Base-by-base conservation (phyloP, 2,888 invertebrate species). In the Eurois occulta region DNA sequence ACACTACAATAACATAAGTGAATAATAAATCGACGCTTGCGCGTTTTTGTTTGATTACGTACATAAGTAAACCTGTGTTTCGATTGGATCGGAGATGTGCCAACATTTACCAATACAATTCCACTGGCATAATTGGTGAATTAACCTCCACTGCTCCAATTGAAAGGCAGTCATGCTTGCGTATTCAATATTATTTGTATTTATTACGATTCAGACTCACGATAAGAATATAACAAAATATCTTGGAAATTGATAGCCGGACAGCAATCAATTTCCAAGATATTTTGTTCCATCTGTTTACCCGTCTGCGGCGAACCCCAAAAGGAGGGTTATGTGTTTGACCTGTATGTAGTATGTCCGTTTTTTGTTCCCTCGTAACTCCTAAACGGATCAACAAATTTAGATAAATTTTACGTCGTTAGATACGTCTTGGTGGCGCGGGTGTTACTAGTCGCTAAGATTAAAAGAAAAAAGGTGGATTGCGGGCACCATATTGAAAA, bases 21-120 rank as follows among this genome's bases (percentile, higher is more conserved):
- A 4, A 1, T 46, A 48, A 55, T 58, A 32, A 35, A 21, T 65
- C 16, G 1, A 75, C 52, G n/a, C 75, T 65, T 65, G 64, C 78
- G 43, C 75, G 52, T 64, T 81, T 78, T 74, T 46, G 41, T 55
- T 41, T 81, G 46, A 46, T 78, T 55, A 60, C 21, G 41, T 70
- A 46, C 38, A 28, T 58, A 72, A 38, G 16, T 55, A 60, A 35
- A 35, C 28, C 46, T 80, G 81, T 74, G 81, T 73, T 16, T 46
- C 46, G 18, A 38, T 35, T 35, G 24, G 24, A 43, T 35, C 8
- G 7, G 48, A 52, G 35, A 72, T 60, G 32, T 43, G 24, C 21
- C 16, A 24, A 62, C 10, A 32, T 64, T 43, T 52, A 43, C 32
- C 60, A 7, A 38, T 41, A 32, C 7, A 62, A 73, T 35, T 72